Evolutionary conservation across 2,797 vertebrate species (phyloP).

Genomic region (Gymnothorax reevesii): DNA sequence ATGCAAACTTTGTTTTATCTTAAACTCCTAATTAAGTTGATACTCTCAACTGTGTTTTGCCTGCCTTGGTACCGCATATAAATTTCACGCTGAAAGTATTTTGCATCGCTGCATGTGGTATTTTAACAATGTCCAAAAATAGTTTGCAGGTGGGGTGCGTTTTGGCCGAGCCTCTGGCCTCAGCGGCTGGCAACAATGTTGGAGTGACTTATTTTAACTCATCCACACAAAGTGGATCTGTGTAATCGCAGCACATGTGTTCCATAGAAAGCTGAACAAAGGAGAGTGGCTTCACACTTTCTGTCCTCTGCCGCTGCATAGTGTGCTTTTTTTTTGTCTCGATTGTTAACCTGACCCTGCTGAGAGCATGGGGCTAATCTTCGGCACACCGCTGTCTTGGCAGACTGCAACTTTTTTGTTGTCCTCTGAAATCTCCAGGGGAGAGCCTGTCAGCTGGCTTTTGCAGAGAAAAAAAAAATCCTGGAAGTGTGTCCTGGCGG

Average conservation of each 20-base stretch:
- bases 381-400: conserved; percentile 40
- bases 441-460: conserved; percentile 58
- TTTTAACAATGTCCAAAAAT: conserved; percentile 10
- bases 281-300: conserved; percentile 14
- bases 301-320: conserved; percentile 7
- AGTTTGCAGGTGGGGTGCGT: conserved; percentile 12
- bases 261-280: background rate
- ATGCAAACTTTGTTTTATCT: background rate
- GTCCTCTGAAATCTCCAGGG: conserved; percentile 41
- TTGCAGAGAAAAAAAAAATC: conserved; percentile 59
- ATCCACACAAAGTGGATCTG: conserved; percentile 15
- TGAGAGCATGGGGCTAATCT: conserved; percentile 55
- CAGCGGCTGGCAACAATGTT: conserved; percentile 16
- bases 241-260: conserved; percentile 24
- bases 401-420: conserved; percentile 46
- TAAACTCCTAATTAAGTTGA: background rate
- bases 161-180: background rate
- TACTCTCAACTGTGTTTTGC: background rate
- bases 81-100: background rate
- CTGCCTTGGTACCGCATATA: background rate
- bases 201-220: conserved; percentile 14
- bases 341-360: conserved; percentile 46
- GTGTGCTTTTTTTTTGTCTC: conserved; percentile 46
- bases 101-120: background rate
- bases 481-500: conserved; percentile 70